phyloP scores from a whole-genome alignment of 2,888 invertebrate species.

The Hemithea aestivaria region DNA sequence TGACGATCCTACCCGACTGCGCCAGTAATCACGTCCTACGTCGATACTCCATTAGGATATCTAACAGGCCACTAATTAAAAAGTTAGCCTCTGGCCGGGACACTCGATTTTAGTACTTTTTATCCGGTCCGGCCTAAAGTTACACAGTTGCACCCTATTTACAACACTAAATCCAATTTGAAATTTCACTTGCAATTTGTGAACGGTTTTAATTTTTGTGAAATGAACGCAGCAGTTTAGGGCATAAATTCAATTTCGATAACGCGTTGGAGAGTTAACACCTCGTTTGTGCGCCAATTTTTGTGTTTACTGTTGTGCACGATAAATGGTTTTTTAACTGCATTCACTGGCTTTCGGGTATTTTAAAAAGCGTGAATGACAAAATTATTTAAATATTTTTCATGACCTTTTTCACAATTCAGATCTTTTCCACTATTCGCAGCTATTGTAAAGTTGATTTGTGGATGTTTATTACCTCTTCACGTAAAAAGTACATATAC shows the following conservation, averaged over 20 bases:
- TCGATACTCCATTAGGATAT: constrained; percentile 11
- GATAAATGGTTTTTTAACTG: constrained; percentile 9
- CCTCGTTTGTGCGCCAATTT: constrained; percentile 15
- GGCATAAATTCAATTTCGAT: constrained; percentile 27
- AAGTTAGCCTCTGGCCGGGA: constrained; percentile 27
- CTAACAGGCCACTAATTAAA: constrained; percentile 25
- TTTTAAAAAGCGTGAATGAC: too few species aligned
- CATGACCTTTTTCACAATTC: too few species aligned
- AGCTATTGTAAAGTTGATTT: too few species aligned
- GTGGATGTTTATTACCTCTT: too few species aligned
- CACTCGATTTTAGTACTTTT: constrained; percentile 33
- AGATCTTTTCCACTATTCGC: too few species aligned
- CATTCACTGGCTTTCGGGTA: constrained; percentile 2
- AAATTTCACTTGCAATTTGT: constrained; percentile 26
- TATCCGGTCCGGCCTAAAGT: constrained; percentile 24
- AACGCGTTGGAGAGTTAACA: constrained; percentile 23
- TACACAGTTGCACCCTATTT: constrained; percentile 21
- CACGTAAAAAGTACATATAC: too few species aligned
- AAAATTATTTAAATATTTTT: too few species aligned
- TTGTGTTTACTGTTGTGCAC: constrained; percentile 8
- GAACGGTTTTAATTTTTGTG: constrained; percentile 25
- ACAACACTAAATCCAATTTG: too few species aligned
- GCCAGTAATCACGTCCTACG: not conserved
- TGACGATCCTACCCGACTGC: not conserved
- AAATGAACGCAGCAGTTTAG: constrained; percentile 25